Base-by-base conservation (phyloP, 2,113 vertebrate species). In the Hylia prasina region DNA sequence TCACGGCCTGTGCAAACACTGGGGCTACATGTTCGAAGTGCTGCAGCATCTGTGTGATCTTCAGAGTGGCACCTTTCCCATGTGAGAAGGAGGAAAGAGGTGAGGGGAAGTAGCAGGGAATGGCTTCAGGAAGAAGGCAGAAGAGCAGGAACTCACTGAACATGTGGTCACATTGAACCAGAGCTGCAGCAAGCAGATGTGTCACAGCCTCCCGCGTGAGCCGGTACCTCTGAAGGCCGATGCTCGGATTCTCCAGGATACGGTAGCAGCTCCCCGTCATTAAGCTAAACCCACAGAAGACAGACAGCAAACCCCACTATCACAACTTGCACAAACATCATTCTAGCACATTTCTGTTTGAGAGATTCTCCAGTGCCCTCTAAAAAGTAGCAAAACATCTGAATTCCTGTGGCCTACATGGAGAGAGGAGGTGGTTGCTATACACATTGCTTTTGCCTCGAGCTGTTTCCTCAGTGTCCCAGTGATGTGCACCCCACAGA, bases 1-100 rank as follows among this genome's bases (percentile, higher is more conserved):
- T 98, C 90, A 99, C 98, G 6, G 99, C 98, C 44, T 98, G 98
- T 1, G 98, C 99, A 91, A 99, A 98, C 31, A 99, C 98, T 0
- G 98, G 90, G 3, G 99, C 97, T 75, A 99, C 97, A 58, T 99
- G 99, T 87, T 99, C 99, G 27, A 99, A 99, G 95, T 99, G 99
- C 96, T 99, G 99, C 64, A 99, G 95, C 97, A 99, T 96, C 98
- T 99, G 99, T 7, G 98, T 98, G 87, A 99, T 98, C 97, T 99
- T 99, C 78, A 99, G 98, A 61, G 98, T 98, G 15, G 98, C 99
- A 96, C 98, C 99, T 99, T 96, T 35, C 4, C 45, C 64, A 79
- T 0, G 0, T 6, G 25, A 95, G 28, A 23, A 79, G 7, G 47
- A 87, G 76, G 33, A 89, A 87, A 70, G 22, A 31, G 7, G 15